Evolutionary conservation across 2,797 vertebrate genomes (phyloP), one percentile per base, ranked within the genome.

Genomic region (Helarctos malayanus): DNA sequence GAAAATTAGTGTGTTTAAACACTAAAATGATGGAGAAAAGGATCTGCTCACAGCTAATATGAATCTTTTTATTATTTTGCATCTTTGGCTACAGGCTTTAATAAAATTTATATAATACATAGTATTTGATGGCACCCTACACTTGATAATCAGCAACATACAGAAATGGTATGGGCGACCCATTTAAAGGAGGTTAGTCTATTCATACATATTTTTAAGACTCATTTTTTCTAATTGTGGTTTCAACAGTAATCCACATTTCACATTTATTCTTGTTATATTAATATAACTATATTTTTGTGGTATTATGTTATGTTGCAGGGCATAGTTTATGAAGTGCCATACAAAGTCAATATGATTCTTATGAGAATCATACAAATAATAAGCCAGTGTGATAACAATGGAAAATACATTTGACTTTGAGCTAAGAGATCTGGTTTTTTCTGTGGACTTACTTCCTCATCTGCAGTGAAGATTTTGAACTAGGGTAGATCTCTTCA

Each of bases 1-100:
- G 88, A 95, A 96, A 97, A 92, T 87, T 76, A 95, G 87, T 96
- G 52, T 78, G 4, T 86, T 94, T 96, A 89, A 97, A 89, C 23
- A 93, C 69, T 90, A 86, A 73, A 93, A 94, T 93, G 76, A 79
- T 2, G 75, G 47, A 59, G 63, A 69, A 91, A 94, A 84, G 16
- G 25, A 81, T 57, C 57, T 89, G 19, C 32, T 92, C 41, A 93
- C 13, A 89, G 27, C n/a, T 91, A 97, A 29, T 76, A 19, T 68
- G 68, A 91, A 81, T 89, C 49, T 96, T 86, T 88, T 41, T 76
- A 94, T 65, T 95, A 89, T 81, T 92, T 92, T 91, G 29, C 14
- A 54, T 47, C 52, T 95, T 89, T 92, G 49, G 73, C 38, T 78
- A 23, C 7, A 79, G 54, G 16, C n/a, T 82, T 59, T 91, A 87